Evolutionary conservation across 2,888 invertebrate genomes (phyloP), one percentile per base, ranked within the genome.

Genomic region (Callyntrura guangdongensis): DNA sequence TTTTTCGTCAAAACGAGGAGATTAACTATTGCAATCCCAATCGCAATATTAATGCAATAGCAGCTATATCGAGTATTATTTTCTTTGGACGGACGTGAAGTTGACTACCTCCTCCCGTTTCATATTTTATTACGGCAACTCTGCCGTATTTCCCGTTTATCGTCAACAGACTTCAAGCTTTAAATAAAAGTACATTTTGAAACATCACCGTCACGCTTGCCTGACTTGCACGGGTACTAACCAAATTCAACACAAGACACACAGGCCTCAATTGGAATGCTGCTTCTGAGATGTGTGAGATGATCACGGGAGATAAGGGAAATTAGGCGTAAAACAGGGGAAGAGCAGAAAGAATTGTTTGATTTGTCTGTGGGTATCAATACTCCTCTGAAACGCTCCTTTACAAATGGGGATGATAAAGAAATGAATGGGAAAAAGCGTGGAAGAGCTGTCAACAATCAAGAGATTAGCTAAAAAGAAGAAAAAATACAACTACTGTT

Each of bases 401-500:
- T 36, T 36, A 36, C 27, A 69, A 27, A n/a, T 27, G n/a, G n/a
- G n/a, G 0, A 69, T 69, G 36, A 22, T 22, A 53, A 53, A 36
- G 12, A 27, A 79, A 17, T 56, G 79, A n/a, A 25, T 27, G 53
- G 56, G 49, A 45, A 61, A 74, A 25, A 67, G 67, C 22, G 47
- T 67, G 61, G 74, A 61, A 74, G 72, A 64, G 72, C 86, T 90
- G 81, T 90, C 64, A 86, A 86, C 90, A 86, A 64, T 90, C 90
- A 90, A 85, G 82, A 86, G 47, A 49, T 77, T 83, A 14, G n/a
- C 5, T 81, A 45, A 17, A 25, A 53, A 72, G 59, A 53, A 36
- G n/a, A 36, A 14, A 36, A 5, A 47, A 64, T 4, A 64, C 64
- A 20, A 61, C 27, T 79, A 20, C 11, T 61, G 27, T 64, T 56